A percentile compares a stretch with the other conserved stretches of the same genome.
Conservation (phyloP, 2,113 vertebrate species). For the Pseudorhombus dupliciocellatus region DNA sequence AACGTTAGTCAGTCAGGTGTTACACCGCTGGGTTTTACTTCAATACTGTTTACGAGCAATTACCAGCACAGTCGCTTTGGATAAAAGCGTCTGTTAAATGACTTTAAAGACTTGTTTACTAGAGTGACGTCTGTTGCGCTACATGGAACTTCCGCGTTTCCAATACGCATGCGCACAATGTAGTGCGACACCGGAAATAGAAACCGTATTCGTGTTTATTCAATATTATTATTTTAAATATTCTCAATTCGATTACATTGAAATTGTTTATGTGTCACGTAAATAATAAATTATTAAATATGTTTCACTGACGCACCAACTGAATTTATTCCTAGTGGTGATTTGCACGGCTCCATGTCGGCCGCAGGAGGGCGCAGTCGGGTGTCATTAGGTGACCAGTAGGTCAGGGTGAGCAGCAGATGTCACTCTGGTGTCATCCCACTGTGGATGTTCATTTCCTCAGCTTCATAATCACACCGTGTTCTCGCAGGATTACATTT, state of each 20-base stretch:
- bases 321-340: not conserved
- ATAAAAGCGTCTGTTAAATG: too few species aligned
- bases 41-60: too few species aligned
- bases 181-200: not conserved
- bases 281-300: not conserved
- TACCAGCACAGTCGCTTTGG: too few species aligned
- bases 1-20: too few species aligned
- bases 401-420: not conserved
- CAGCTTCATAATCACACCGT: conserved; percentile 35
- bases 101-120: too few species aligned
- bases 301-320: not conserved
- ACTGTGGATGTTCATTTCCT: conserved; percentile 53
- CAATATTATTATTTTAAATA: not conserved
- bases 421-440: conserved; percentile 13
- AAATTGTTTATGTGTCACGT: accelerated
- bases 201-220: not conserved
- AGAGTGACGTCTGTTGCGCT: not conserved
- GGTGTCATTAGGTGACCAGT: not conserved
- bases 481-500: conserved; percentile 42
- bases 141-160: conserved; percentile 54
- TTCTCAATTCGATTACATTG: not conserved
- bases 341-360: not conserved
- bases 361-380: conserved; percentile 35
- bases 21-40: too few species aligned
- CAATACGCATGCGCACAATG: conserved; percentile 45